Conservation (phyloP, 2,113 vertebrate species). For the Dolichotis patagonum region DNA sequence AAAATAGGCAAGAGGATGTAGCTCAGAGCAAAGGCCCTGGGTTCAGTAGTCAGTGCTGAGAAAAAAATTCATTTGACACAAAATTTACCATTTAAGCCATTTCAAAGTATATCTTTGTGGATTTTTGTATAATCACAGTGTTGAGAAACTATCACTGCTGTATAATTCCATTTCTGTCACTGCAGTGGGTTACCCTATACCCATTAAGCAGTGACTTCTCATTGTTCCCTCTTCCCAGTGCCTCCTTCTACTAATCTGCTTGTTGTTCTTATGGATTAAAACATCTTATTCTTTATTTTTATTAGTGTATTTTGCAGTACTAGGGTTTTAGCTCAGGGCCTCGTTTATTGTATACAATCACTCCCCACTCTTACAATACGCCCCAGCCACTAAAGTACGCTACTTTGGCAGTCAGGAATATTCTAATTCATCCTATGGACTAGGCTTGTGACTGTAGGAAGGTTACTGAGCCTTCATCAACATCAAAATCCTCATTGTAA, state of each 20-base stretch:
- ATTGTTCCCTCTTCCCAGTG: fast-evolving
- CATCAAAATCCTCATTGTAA: neutral
- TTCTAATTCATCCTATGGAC: neutral
- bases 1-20: neutral
- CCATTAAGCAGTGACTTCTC: neutral
- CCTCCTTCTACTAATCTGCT: neutral
- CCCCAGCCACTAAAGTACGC: neutral
- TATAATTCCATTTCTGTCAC: neutral
- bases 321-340: neutral
- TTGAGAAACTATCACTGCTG: neutral
- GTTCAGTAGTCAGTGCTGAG: neutral
- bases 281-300: neutral
- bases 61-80: neutral
- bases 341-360: neutral
- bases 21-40: neutral
- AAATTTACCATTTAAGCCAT: neutral
- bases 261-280: neutral
- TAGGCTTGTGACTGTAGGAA: neutral
- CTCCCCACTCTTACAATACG: neutral
- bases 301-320: neutral
- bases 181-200: neutral
- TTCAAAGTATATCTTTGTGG: neutral
- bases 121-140: neutral
- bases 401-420: neutral
- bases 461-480: neutral